These are phyloP conservation scores for Panorpa germanica DNA, from an alignment of 2,888 invertebrate species.

Conservation along the genomic window DNA sequence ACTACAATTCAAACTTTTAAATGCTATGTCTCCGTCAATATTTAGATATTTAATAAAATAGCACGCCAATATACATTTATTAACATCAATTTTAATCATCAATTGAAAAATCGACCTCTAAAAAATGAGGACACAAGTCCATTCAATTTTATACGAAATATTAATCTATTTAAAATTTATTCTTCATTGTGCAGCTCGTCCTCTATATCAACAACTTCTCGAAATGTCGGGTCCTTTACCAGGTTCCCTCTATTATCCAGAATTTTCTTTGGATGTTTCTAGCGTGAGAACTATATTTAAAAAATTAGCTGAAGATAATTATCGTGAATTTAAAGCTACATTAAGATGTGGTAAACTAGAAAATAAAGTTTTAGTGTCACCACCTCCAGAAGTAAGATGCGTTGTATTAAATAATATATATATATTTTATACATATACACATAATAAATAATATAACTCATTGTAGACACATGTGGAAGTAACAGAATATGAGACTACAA, in stretches of 20 bases:
- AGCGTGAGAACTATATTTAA: constrained; percentile 35
- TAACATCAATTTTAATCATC: no score
- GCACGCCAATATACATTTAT: no score
- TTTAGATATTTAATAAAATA: no score
- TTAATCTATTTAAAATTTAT: constrained; percentile 9
- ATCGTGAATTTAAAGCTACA: constrained; percentile 48
- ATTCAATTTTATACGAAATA: no score
- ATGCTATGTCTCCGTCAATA: no score
- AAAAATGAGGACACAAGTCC: no score
- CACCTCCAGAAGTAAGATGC: constrained; percentile 41
- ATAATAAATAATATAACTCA: constrained; percentile 8
- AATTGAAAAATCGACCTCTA: no score
- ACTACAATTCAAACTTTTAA: no score
- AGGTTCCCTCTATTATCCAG: not conserved
- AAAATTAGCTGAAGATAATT: constrained; percentile 52
- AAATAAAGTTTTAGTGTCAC: constrained; percentile 51
- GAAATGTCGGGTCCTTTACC: constrained; percentile 42
- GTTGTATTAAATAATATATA: constrained; percentile 5
- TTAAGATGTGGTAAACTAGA: constrained; percentile 59
- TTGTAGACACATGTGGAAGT: constrained; percentile 18
- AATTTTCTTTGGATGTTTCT: constrained; percentile 17
- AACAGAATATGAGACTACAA: constrained; percentile 12
- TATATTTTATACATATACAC: constrained; percentile 8
- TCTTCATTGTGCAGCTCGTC: constrained; percentile 31
- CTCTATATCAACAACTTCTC: constrained; percentile 61